Conservation (phyloP, 2,113 vertebrate species). For the Strix uralensis region DNA sequence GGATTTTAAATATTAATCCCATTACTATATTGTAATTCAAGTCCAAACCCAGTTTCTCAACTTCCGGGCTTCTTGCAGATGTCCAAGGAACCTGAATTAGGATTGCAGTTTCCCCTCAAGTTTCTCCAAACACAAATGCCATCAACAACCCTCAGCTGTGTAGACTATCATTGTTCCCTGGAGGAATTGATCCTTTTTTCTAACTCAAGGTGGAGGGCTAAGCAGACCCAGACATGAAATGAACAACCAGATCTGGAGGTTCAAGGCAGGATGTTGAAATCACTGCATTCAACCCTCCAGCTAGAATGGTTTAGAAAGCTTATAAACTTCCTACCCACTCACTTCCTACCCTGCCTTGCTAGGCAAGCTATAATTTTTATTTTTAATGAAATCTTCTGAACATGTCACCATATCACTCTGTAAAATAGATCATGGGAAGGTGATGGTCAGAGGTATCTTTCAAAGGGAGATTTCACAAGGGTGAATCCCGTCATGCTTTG, state of each 20-base stretch:
- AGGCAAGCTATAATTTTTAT: constrained; percentile 17
- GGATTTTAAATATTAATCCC: background rate
- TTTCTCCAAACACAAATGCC: background rate
- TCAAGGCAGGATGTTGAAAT: constrained; percentile 2
- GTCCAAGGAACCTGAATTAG: background rate
- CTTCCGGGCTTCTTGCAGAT: background rate
- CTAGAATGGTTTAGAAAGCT: constrained; percentile 1
- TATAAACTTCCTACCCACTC: constrained; percentile 14
- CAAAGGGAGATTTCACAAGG: background rate
- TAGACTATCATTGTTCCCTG: background rate
- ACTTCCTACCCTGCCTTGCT: constrained; percentile 11
- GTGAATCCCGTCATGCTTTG: background rate
- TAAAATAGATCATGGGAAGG: background rate
- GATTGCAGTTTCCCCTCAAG: background rate
- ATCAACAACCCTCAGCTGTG: background rate
- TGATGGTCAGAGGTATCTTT: background rate
- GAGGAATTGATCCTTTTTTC: background rate
- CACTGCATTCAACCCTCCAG: background rate
- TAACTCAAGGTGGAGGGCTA: background rate
- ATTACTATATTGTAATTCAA: background rate
- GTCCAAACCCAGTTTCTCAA: background rate
- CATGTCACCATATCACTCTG: background rate
- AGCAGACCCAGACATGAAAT: background rate
- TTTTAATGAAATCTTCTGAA: constrained; percentile 8
- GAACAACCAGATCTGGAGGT: background rate